Percentiles rank a stretch among this genome's conserved stretches.
Conservation (phyloP, 2,888 invertebrate genomes). For the Hylaea fasciaria region DNA sequence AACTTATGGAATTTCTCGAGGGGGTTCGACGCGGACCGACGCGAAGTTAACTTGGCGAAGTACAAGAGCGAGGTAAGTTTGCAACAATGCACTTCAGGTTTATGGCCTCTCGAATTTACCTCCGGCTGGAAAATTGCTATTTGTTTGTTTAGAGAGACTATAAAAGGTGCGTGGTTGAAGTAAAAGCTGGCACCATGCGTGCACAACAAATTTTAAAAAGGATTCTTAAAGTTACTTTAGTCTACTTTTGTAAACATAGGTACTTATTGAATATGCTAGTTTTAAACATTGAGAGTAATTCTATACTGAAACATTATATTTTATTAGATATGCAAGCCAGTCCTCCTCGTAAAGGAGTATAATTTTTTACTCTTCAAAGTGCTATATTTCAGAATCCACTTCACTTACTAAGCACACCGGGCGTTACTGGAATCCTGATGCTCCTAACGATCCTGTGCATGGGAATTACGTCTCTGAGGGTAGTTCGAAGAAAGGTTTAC, state of each 20-base stretch:
- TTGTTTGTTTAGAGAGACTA: too few species aligned
- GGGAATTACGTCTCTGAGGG: constrained; percentile 73
- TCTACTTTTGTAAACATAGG: too few species aligned
- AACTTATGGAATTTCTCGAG: constrained; percentile 84
- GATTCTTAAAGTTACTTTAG: too few species aligned
- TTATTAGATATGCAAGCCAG: too few species aligned
- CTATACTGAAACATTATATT: too few species aligned
- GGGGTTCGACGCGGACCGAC: constrained; percentile 70
- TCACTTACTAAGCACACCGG: constrained; percentile 67
- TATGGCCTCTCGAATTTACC: constrained; percentile 26
- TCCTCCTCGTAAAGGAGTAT: too few species aligned
- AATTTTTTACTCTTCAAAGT: too few species aligned
- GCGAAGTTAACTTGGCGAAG: constrained; percentile 79
- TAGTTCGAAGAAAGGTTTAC: constrained; percentile 73
- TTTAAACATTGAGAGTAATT: too few species aligned
- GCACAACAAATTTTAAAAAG: too few species aligned
- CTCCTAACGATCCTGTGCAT: constrained; percentile 72
- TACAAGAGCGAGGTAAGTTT: constrained; percentile 76
- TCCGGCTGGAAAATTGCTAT: constrained; percentile 10
- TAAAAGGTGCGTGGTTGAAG: too few species aligned
- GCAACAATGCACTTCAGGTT: constrained; percentile 35
- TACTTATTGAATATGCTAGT: too few species aligned
- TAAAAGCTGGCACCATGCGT: too few species aligned
- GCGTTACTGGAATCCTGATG: constrained; percentile 80
- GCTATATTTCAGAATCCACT: constrained; percentile 77